phyloP scores from a whole-genome alignment of 2,797 vertebrate genomes.

The Centroberyx gerrardi region DNA sequence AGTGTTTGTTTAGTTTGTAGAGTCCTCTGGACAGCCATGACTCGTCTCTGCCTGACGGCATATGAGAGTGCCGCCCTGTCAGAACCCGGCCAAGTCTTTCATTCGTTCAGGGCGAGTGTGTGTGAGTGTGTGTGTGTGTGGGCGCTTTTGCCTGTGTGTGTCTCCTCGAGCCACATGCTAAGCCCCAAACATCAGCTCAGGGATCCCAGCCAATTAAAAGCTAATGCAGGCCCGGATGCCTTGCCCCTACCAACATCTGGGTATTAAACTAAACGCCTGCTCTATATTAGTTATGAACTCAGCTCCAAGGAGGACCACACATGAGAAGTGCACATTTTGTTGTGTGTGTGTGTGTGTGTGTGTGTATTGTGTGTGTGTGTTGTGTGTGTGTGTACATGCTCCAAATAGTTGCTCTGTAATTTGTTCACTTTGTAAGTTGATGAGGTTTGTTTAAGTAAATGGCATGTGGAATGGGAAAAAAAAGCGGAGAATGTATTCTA shows the following conservation, averaged over 20 bases:
- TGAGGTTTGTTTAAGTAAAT: constrained; percentile 64
- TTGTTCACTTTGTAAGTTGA: constrained; percentile 54
- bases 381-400: constrained; percentile 30
- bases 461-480: constrained; percentile 40
- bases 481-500: constrained; percentile 28
- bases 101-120: constrained; percentile 55
- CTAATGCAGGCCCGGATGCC: constrained; percentile 69
- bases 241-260: constrained; percentile 79
- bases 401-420: constrained; percentile 58
- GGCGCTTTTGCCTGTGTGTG: constrained; percentile 12
- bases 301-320: constrained; percentile 81
- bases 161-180: constrained; percentile 68
- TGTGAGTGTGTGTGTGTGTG: constrained; percentile 32
- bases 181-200: constrained; percentile 73
- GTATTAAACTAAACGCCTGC: constrained; percentile 78
- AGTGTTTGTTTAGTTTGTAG: constrained; percentile 63
- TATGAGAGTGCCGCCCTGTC: constrained; percentile 41
- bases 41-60: constrained; percentile 57
- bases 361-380: too few relatives aligned
- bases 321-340: constrained; percentile 61
- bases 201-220: constrained; percentile 80
- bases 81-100: constrained; percentile 48
- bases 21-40: constrained; percentile 52
- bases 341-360: constrained; percentile 28
- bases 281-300: constrained; percentile 81